phyloP scores from a whole-genome alignment of 2,888 invertebrate species.

The Silvanus unidentatus region DNA sequence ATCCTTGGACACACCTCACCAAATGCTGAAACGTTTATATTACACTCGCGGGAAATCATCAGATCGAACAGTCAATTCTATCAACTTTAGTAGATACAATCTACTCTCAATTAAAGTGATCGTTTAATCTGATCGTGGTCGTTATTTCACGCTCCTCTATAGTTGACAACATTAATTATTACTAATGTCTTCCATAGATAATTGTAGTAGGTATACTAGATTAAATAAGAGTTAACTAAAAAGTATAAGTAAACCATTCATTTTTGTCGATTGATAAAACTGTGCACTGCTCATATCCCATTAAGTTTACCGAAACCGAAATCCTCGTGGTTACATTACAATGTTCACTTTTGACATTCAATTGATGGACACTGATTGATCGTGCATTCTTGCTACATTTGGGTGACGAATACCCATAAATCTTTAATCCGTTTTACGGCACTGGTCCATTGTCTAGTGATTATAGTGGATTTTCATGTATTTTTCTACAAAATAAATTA shows the following conservation, averaged over 20 bases:
- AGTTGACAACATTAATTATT: no score
- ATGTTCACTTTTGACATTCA: constrained; percentile 21
- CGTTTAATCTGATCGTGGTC: neutral
- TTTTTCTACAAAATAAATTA: constrained; percentile 36
- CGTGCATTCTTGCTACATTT: constrained; percentile 21
- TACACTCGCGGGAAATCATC: constrained; percentile 28
- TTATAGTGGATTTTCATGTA: constrained; percentile 38
- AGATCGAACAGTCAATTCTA: constrained; percentile 21
- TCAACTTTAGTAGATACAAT: constrained; percentile 12
- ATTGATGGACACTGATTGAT: constrained; percentile 31
- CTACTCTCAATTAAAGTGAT: constrained; percentile 11
- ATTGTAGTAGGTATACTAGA: no score
- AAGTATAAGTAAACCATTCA: no score
- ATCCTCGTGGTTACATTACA: constrained; percentile 12
- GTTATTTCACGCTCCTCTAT: no score
- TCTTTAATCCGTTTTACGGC: constrained; percentile 28
- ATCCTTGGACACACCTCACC: constrained; percentile 3
- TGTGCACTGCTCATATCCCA: no score
- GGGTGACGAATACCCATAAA: constrained; percentile 18
- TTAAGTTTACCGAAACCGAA: no score
- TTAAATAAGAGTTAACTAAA: no score
- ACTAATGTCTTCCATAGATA: no score
- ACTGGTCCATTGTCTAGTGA: constrained; percentile 25
- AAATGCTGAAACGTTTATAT: constrained; percentile 14
- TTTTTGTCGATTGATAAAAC: no score